These are phyloP conservation scores for Hylaeus volcanicus DNA, from an alignment of 1,140 invertebrate species.

Conservation along the genomic window DNA sequence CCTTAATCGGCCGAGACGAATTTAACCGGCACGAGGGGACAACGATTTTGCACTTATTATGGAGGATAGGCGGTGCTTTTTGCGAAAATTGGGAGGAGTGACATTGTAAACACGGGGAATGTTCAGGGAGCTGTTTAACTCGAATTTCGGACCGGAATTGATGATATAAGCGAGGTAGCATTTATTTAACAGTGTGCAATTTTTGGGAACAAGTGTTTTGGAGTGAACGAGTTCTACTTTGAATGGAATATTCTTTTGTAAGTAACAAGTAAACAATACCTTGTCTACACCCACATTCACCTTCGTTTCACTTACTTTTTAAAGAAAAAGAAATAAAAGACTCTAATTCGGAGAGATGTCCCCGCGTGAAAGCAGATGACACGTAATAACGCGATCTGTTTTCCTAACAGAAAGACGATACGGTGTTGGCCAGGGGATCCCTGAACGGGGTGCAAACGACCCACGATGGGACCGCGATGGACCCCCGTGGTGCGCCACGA, in stretches of 20 bases:
- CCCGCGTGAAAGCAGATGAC: conserved; percentile 40
- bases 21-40: not conserved
- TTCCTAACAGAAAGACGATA: not conserved
- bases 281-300: no score
- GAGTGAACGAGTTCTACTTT: no score
- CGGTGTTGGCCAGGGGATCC: not conserved
- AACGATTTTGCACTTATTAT: not conserved
- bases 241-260: no score
- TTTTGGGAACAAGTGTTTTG: conserved; percentile 7
- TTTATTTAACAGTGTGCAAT: conserved; percentile 1
- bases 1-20: not conserved
- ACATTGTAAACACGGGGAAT: not conserved
- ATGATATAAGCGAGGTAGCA: not conserved
- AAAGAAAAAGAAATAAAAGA: no score
- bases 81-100: no score
- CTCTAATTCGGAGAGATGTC: not conserved
- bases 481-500: conserved; percentile 47
- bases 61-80: not conserved
- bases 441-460: conserved; percentile 35
- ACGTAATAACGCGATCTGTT: conserved; percentile 37
- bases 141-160: not conserved
- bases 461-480: conserved; percentile 16
- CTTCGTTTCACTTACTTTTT: no score
- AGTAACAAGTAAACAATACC: no score
- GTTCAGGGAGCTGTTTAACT: not conserved